These are phyloP conservation scores for Lateolabrax maculatus DNA, from an alignment of 2,797 vertebrate species.

Conservation along the genomic window DNA sequence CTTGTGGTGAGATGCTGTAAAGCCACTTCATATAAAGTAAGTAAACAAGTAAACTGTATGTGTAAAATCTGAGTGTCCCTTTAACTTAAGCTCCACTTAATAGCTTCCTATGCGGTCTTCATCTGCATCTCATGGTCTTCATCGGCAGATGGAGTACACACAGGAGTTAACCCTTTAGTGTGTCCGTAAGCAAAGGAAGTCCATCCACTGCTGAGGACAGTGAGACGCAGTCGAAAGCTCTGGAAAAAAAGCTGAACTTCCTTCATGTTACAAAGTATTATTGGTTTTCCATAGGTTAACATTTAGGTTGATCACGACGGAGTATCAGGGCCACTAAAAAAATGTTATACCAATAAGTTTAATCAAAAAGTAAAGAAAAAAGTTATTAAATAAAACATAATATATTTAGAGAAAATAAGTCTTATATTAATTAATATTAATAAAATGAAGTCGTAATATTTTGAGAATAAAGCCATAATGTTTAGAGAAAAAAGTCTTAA, in stretches of 20 bases:
- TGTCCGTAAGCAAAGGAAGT: not conserved
- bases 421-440: not conserved
- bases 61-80: not conserved
- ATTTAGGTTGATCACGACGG: not conserved
- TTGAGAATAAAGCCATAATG: not conserved
- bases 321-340: conserved; percentile 8
- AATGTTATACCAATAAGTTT: accelerated
- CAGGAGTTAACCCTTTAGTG: too few relatives aligned
- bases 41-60: not conserved
- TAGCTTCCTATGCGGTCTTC: not conserved
- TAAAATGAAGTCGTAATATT: not conserved
- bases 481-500: not conserved
- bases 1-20: not conserved
- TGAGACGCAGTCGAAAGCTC: not conserved
- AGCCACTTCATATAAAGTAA: not conserved
- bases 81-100: conserved; percentile 7
- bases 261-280: not conserved
- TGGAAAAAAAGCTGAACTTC: conserved; percentile 2
- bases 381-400: not conserved
- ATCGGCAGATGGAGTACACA: not conserved
- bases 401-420: not conserved
- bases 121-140: not conserved
- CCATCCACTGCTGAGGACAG: not conserved
- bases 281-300: not conserved
- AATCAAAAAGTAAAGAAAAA: not conserved